A percentile compares a stretch with the other conserved stretches of the same genome.
Conservation (phyloP, 2,888 invertebrate species). For the Cerastis leucographa region DNA sequence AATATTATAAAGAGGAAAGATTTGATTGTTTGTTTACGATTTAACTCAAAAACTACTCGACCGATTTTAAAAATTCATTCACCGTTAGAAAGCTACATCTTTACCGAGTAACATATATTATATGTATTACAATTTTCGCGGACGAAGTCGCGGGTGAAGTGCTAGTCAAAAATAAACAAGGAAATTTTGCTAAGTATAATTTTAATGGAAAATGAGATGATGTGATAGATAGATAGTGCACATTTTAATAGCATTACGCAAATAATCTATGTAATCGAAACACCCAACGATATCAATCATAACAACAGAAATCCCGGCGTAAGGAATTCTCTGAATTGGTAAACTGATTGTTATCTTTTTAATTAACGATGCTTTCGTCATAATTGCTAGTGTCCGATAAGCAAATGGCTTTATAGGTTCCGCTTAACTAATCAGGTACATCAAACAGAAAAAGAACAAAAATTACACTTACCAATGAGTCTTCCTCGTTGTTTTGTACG, state of each 20-base stretch:
- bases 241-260: slow-evolving; percentile 16
- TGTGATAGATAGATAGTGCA: background rate
- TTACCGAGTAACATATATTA: no score
- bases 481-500: slow-evolving; percentile 56
- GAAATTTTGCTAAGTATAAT: background rate
- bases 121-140: no score
- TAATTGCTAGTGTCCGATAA: slow-evolving; percentile 46
- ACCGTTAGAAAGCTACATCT: no score
- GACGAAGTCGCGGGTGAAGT: no score
- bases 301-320: slow-evolving; percentile 8
- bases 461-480: slow-evolving; percentile 76
- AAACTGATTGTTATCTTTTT: slow-evolving; percentile 35
- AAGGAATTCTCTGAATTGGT: slow-evolving; percentile 37
- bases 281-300: slow-evolving; percentile 15
- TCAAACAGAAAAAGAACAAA: slow-evolving; percentile 8
- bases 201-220: background rate
- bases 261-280: slow-evolving; percentile 14
- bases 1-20: no score
- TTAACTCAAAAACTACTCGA: no score
- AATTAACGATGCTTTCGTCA: slow-evolving; percentile 47
- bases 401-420: slow-evolving; percentile 33
- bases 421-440: slow-evolving; percentile 14
- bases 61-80: no score
- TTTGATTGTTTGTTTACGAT: no score
- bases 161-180: background rate